phyloP scores from a whole-genome alignment of 1,140 invertebrate species.

The Macrobrachium nipponense region DNA sequence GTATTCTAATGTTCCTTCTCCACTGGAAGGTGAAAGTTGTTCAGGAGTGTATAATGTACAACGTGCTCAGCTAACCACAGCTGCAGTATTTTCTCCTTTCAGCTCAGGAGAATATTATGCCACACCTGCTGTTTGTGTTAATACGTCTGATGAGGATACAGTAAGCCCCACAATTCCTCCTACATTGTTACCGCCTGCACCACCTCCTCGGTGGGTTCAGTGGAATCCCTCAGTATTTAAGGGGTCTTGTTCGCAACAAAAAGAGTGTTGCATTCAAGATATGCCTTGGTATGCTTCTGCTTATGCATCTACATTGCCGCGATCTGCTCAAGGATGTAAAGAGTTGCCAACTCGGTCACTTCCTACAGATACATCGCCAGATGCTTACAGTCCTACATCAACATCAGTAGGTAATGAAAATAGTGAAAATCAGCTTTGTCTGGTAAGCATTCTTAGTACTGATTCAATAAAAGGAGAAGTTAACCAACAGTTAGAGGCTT shows the following conservation, averaged over 20 bases:
- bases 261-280: not conserved
- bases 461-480: not conserved
- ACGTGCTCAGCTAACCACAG: constrained; percentile 30
- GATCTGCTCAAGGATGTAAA: not conserved
- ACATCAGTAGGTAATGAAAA: not conserved
- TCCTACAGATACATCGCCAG: not conserved
- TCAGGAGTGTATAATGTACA: constrained; percentile 52
- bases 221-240: constrained; percentile 16
- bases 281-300: not conserved
- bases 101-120: constrained; percentile 62
- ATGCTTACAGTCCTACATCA: not conserved
- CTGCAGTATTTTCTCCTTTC: not conserved
- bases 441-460: constrained; percentile 9
- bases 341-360: not conserved
- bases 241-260: constrained; percentile 18
- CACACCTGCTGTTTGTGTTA: constrained; percentile 54
- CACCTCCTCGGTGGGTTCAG: not conserved
- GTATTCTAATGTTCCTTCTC: not conserved
- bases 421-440: constrained; percentile 29
- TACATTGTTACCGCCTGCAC: not conserved
- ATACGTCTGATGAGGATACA: constrained; percentile 59
- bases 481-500: not conserved
- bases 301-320: not conserved
- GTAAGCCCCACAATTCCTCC: not conserved
- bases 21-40: constrained; percentile 23